Percentiles rank a stretch among this genome's conserved stretches.
phyloP scores from a whole-genome alignment of 2,113 vertebrate species.

The Marmota monax region DNA sequence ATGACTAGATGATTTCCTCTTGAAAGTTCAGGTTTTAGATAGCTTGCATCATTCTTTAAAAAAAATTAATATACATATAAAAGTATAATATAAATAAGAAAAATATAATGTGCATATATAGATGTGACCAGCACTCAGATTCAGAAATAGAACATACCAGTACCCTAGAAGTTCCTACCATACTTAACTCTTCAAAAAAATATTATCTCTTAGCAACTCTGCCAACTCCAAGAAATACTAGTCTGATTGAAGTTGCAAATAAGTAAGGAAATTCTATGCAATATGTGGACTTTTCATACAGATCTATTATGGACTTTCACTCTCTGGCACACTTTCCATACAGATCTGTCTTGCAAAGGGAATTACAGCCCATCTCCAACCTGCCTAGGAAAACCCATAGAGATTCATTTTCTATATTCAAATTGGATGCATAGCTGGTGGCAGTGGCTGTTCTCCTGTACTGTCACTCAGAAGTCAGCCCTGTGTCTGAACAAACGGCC shows the following conservation, averaged over 20 bases:
- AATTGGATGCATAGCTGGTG: not conserved
- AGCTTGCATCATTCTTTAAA: not conserved
- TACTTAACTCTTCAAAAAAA: not conserved
- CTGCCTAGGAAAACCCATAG: not conserved
- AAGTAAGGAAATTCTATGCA: not conserved
- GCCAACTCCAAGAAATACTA: not conserved
- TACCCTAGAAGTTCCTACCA: not conserved
- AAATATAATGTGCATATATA: not conserved
- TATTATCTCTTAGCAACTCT: not conserved
- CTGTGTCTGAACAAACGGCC: not conserved
- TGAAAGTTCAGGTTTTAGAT: not conserved
- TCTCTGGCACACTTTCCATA: not conserved
- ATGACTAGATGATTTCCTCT: not conserved
- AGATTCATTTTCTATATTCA: not conserved
- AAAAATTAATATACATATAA: not conserved
- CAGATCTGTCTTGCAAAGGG: not conserved
- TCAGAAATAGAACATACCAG: not conserved
- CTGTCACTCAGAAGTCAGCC: fast-evolving
- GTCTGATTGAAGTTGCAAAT: not conserved
- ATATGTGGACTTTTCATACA: not conserved
- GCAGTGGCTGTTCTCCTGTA: not conserved
- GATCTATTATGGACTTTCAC: not conserved
- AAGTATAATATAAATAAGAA: not conserved
- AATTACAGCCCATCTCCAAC: not conserved
- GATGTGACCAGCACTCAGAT: not conserved